Evolutionary conservation across 2,797 vertebrate species (phyloP), one percentile per base, ranked within the genome.

Genomic region (Helicolenus hilgendorfi): DNA sequence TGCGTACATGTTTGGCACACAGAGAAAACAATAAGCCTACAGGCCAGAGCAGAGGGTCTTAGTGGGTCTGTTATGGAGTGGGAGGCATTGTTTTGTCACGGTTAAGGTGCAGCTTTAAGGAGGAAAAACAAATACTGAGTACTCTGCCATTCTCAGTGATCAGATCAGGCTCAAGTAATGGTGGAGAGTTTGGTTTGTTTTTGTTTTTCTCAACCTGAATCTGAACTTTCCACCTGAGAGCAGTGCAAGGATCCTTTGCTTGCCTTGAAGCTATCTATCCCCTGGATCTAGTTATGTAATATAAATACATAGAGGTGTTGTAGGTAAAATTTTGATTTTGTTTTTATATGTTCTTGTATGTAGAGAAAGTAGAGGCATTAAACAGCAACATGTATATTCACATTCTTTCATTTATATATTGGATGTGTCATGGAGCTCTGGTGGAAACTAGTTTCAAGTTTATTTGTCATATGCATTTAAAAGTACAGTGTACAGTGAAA

Each of bases 71-170:
- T 88, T 93, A 68, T 90, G 88, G 90, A 94, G 94, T 96, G 93
- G 94, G 94, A 93, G 94, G 92, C 63, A 84, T 85, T 96, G 92
- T 91, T 93, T 88, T 94, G 89, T 92, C 88, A 90, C n/a, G 80
- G 89, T 85, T 45, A 92, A 93, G 93, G 93, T 94, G 92, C 87
- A 93, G 79, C 80, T 92, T 91, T 89, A 70, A 59, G 72, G 60
- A 80, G 81, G 85, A 91, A 91, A 91, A 92, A 94, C 89, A 95
- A 91, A 93, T 18, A 35, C 56, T 71, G 71, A 72, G 64, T 53
- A 45, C 1, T 49, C 77, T 81, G 89, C 79, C 86, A 31, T 87
- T 79, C 56, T 26, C 65, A 26, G 76, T 36, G 65, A 90, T 83
- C 70, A 22, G 65, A 85, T 83, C 68, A 33, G 62, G 65, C 74